These are phyloP conservation scores for Pelecanus crispus DNA, from an alignment of 2,113 vertebrate genomes.

Conservation along the genomic window DNA sequence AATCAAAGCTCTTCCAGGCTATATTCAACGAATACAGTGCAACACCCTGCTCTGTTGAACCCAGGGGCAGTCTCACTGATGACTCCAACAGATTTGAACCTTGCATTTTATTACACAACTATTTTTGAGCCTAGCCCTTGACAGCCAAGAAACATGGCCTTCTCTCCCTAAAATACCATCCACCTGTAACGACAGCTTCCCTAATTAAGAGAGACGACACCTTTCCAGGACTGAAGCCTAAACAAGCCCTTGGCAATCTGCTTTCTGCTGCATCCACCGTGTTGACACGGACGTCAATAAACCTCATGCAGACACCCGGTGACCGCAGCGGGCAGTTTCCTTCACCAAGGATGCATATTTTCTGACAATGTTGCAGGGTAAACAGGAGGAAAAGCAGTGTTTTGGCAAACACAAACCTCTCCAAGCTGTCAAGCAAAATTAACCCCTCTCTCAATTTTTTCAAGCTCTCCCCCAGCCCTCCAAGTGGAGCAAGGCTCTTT, in stretches of 20 bases:
- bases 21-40: fast-evolving
- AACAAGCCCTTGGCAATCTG: background rate
- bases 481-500: background rate
- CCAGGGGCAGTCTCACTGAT: background rate
- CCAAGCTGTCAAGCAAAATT: background rate
- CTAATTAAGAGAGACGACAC: background rate
- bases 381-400: background rate
- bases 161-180: background rate
- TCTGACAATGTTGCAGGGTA: background rate
- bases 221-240: background rate
- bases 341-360: background rate
- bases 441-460: background rate
- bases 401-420: background rate
- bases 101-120: background rate
- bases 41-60: background rate
- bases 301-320: background rate
- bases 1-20: background rate
- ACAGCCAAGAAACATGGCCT: background rate
- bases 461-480: background rate
- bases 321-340: fast-evolving
- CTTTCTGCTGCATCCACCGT: fast-evolving
- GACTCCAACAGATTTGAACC: background rate
- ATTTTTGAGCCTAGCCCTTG: background rate
- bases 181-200: background rate
- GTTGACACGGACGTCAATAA: background rate